Base-by-base conservation (phyloP, 2,113 vertebrate genomes). In the Chlamydotis undulata region DNA sequence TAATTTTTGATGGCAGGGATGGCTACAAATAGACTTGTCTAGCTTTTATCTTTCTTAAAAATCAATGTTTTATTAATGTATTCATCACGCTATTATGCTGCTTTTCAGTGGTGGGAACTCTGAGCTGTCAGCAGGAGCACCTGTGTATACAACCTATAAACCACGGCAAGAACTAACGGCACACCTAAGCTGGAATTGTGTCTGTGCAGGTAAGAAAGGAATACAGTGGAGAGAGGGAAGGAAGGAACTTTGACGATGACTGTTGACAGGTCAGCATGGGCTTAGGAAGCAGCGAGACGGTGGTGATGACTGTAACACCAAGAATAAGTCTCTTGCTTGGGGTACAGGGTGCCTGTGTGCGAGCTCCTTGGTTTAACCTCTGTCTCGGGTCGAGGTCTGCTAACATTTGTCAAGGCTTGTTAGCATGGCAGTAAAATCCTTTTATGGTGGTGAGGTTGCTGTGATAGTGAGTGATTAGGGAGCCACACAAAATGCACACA, bases 1-100 rank as follows among this genome's bases (percentile, higher is more conserved):
- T 93, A 77, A 89, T 95, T 87, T 94, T 93, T 96, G 95, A 96
- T 90, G 84, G 83, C 50, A 87, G 60, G 50, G 69, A 89, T 88
- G 49, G 67, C 74, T 80, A 69, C 85, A 85, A 78, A 84, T 90
- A 93, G 94, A 82, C 73, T 73, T 53, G 33, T 59, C 93, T 93
- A 68, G 73, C 75, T 96, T 91, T 91, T 91, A 90, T 91, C 94
- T 87, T 75, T 63, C 83, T 89, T 75, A 68, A 63, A 92, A 90
- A 75, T 69, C 63, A 4, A 63, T 93, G 64, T 65, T 95, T 89
- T 96, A 89, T 93, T 93, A 77, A 94, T 81, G 52, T n/a, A 28
- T 68, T 96, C 70, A 87, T 93, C 64, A 50, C 47, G 82, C 43
- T 55, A 39, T 89, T 79, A 53, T 24, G 52, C 89, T 87, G 76